These are phyloP conservation scores for Tachystola acroxantha DNA, from an alignment of 2,888 invertebrate genomes.

Conservation along the genomic window DNA sequence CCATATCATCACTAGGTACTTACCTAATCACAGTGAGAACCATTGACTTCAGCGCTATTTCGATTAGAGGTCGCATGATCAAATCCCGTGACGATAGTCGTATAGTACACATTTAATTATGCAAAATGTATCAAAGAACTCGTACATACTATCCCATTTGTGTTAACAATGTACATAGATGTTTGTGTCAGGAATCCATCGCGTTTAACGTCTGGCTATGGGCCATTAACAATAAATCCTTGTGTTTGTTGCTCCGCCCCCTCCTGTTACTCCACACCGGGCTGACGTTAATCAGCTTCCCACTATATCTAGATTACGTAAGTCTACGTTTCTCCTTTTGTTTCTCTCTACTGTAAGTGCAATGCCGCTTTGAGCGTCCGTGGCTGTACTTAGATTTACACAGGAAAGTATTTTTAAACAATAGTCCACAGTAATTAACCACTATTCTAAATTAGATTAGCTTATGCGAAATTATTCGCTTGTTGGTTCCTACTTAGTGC, in stretches of 20 bases:
- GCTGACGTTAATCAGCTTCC: conserved; percentile 67
- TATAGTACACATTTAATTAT: too few relatives aligned
- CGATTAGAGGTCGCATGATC: too few relatives aligned
- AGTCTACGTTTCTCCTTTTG: conserved; percentile 27
- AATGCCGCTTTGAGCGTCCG: not conserved
- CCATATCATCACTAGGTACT: too few relatives aligned
- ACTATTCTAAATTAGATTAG: too few relatives aligned
- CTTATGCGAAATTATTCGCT: too few relatives aligned
- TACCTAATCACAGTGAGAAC: too few relatives aligned
- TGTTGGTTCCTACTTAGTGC: too few relatives aligned
- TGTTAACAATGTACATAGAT: conserved; percentile 15
- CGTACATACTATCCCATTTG: conserved; percentile 6
- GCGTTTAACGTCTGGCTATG: conserved; percentile 53
- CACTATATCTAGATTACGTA: conserved; percentile 53
- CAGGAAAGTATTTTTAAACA: not conserved
- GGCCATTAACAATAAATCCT: conserved; percentile 68
- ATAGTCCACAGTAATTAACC: too few relatives aligned
- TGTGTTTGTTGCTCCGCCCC: conserved; percentile 44
- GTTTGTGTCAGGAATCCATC: conserved; percentile 51
- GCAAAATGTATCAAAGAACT: too few relatives aligned
- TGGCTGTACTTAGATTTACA: not conserved
- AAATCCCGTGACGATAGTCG: too few relatives aligned
- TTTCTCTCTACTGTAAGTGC: not conserved
- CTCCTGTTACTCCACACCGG: conserved; percentile 36
- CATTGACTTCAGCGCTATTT: too few relatives aligned